Conservation (phyloP, 2,113 vertebrate species). For the Alouatta palliata region DNA sequence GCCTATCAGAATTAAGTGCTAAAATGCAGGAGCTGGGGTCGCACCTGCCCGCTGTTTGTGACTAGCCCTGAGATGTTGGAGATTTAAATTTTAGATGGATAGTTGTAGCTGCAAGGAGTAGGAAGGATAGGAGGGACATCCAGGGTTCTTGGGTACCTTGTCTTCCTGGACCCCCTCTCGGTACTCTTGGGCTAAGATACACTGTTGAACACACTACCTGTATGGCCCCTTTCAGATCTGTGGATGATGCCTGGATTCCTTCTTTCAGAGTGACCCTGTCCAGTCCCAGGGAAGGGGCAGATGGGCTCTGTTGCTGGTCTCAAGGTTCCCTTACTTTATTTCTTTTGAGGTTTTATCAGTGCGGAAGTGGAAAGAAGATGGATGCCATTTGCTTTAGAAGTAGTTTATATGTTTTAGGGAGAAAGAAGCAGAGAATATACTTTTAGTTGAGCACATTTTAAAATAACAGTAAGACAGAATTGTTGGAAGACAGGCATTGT, state of each 20-base stretch:
- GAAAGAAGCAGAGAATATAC: neutral
- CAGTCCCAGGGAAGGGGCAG: neutral
- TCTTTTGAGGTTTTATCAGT: neutral
- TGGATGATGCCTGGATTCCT: neutral
- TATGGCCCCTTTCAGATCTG: neutral
- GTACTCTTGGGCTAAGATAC: accelerated
- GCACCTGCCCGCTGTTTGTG: neutral
- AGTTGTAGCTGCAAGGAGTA: neutral
- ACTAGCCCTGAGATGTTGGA: neutral
- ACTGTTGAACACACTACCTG: neutral
- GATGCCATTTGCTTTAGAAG: neutral
- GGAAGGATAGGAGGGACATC: too few relatives aligned
- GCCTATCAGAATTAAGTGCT: neutral
- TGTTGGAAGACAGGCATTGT: neutral
- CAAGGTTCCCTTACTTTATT: neutral
- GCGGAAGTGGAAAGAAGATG: neutral
- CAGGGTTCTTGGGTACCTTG: neutral
- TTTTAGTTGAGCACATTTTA: neutral
- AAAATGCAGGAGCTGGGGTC: neutral
- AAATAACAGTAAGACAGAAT: neutral
- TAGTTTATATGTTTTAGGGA: neutral
- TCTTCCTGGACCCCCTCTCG: too few relatives aligned
- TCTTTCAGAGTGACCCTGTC: neutral
- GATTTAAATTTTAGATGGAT: neutral
- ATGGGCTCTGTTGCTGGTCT: neutral